Evolutionary conservation across 1,140 invertebrate species (phyloP).

Genomic region (Drosophila pruinosa): DNA sequence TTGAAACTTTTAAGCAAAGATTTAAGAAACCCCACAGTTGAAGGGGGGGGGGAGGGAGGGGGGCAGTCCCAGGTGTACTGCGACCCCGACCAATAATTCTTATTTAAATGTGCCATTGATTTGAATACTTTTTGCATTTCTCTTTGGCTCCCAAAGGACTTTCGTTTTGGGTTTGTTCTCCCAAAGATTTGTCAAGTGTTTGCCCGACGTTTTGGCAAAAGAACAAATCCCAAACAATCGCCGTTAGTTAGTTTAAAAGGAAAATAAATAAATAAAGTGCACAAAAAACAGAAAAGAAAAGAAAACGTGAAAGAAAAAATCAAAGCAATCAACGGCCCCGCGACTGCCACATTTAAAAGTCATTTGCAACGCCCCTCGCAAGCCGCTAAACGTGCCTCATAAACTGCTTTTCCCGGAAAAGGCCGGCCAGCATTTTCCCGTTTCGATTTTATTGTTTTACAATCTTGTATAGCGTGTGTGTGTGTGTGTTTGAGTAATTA

Average conservation of each 20-base stretch:
- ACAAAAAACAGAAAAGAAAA: neutral
- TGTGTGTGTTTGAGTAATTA: slow-evolving; percentile 52
- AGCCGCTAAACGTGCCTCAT: slow-evolving; percentile 60
- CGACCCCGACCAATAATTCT: slow-evolving; percentile 67
- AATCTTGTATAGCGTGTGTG: slow-evolving; percentile 50
- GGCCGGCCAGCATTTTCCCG: neutral
- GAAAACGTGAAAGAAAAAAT: slow-evolving; percentile 13
- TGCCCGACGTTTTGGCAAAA: slow-evolving; percentile 15
- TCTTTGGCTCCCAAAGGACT: slow-evolving; percentile 49
- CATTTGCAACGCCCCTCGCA: slow-evolving; percentile 74
- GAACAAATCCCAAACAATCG: slow-evolving; percentile 31
- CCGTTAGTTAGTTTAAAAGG: slow-evolving; percentile 25
- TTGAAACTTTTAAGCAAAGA: slow-evolving; percentile 39
- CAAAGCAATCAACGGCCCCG: slow-evolving; percentile 48
- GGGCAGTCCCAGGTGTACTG: slow-evolving; percentile 33
- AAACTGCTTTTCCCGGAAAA: slow-evolving; percentile 55
- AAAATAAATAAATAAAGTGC: slow-evolving; percentile 2
- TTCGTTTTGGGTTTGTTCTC: slow-evolving; percentile 15
- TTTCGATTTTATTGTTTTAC: slow-evolving; percentile 69
- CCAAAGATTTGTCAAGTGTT: slow-evolving; percentile 40
- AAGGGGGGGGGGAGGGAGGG: neutral
- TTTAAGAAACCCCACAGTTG: slow-evolving; percentile 19
- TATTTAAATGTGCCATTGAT: slow-evolving; percentile 61
- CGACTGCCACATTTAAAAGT: slow-evolving; percentile 70
- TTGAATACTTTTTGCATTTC: slow-evolving; percentile 62